Percentiles rank a stretch among this genome's conserved stretches.
Evolutionary conservation across 1,140 invertebrate genomes (phyloP).

Genomic region (Apis mellifera): DNA sequence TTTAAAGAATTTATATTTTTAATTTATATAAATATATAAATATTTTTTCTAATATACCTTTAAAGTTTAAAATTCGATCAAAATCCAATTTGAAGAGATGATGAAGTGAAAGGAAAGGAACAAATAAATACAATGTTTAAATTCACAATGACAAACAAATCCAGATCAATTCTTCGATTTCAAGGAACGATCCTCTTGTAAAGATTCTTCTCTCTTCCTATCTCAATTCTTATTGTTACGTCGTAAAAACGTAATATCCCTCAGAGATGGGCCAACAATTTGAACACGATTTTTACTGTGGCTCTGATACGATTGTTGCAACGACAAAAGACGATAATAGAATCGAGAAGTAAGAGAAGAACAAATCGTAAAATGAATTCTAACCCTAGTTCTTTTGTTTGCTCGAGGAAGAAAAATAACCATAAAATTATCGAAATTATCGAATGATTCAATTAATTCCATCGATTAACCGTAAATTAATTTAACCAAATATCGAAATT

Average conservation of each 20-base stretch:
- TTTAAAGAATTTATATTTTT: too few relatives aligned
- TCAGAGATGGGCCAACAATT: not conserved
- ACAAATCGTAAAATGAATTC: not conserved
- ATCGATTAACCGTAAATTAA: too few relatives aligned
- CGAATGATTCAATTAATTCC: not conserved
- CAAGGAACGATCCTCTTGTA: not conserved
- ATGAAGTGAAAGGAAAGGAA: too few relatives aligned
- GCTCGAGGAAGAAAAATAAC: not conserved
- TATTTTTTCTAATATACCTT: too few relatives aligned
- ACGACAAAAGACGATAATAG: not conserved
- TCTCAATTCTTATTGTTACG: not conserved
- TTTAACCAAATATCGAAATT: too few relatives aligned
- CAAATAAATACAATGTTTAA: too few relatives aligned
- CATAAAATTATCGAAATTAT: not conserved
- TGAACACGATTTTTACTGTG: not conserved
- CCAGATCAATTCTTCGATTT: not conserved
- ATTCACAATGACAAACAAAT: not conserved
- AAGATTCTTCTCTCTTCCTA: not conserved
- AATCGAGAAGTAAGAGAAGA: not conserved
- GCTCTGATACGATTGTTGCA: not conserved
- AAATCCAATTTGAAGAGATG: too few relatives aligned
- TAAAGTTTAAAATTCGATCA: too few relatives aligned
- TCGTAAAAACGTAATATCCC: not conserved
- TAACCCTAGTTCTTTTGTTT: not conserved
- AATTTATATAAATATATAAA: too few relatives aligned